Evolutionary conservation across 2,113 vertebrate genomes (phyloP).

Genomic region (Bambusicola thoracicus): DNA sequence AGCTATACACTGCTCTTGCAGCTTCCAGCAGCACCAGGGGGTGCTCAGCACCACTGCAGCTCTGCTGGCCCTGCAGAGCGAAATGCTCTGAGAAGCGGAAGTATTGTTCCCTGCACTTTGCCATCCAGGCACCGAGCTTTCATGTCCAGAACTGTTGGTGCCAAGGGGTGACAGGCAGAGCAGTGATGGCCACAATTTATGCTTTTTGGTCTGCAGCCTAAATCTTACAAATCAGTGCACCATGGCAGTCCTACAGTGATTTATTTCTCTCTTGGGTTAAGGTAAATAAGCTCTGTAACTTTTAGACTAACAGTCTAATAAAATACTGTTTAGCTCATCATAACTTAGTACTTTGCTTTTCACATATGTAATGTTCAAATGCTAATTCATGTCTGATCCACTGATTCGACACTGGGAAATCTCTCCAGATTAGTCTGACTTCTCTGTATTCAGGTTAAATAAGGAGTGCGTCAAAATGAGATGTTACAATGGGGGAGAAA

Average conservation of each 20-base stretch:
- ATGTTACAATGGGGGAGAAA: neutral
- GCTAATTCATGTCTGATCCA: neutral
- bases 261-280: neutral
- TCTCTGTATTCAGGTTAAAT: neutral
- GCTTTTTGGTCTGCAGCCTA: neutral
- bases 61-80: neutral
- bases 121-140: neutral
- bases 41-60: neutral
- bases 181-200: neutral
- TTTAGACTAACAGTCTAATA: neutral
- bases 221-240: neutral
- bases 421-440: neutral
- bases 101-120: neutral
- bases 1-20: neutral
- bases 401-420: neutral
- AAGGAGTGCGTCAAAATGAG: neutral
- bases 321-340: neutral
- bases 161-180: neutral
- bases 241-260: neutral
- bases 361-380: neutral
- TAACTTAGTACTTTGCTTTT: neutral
- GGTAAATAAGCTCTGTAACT: neutral
- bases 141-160: neutral
- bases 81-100: accelerated
- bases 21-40: neutral